These are phyloP conservation scores for Platycheirus rosarum DNA, from an alignment of 2,888 invertebrate genomes.

Conservation along the genomic window DNA sequence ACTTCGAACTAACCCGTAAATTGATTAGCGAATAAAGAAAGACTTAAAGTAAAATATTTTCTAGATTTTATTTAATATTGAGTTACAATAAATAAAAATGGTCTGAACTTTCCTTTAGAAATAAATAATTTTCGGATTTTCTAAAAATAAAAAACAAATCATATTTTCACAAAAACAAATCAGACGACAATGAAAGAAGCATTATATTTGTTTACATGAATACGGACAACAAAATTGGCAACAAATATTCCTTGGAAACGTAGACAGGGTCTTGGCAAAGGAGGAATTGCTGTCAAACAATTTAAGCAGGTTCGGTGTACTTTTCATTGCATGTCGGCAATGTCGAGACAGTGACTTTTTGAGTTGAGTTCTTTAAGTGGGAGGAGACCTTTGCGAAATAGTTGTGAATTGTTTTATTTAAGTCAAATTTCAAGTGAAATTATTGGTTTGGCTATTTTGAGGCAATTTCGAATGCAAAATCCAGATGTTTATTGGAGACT, in stretches of 20 bases:
- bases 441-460: too few relatives aligned
- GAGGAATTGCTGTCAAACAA: constrained; percentile 34
- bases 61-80: too few relatives aligned
- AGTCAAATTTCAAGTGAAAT: not conserved
- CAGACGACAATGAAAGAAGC: constrained; percentile 12
- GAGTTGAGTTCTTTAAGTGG: constrained; percentile 25
- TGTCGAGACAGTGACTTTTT: constrained; percentile 5
- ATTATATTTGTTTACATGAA: constrained; percentile 41
- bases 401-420: constrained; percentile 3
- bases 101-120: constrained; percentile 7
- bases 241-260: constrained; percentile 25
- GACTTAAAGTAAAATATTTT: too few relatives aligned
- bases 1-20: too few relatives aligned
- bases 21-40: too few relatives aligned
- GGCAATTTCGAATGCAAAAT: not conserved
- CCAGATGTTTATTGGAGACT: not conserved
- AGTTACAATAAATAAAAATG: too few relatives aligned
- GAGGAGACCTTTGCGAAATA: constrained; percentile 4
- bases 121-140: constrained; percentile 4
- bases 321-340: constrained; percentile 11
- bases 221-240: constrained; percentile 4
- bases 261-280: constrained; percentile 2
- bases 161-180: constrained; percentile 27
- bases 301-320: constrained; percentile 31
- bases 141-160: constrained; percentile 16